Base-by-base conservation (phyloP, 2,888 invertebrate species). In the Octonoba sinensis region DNA sequence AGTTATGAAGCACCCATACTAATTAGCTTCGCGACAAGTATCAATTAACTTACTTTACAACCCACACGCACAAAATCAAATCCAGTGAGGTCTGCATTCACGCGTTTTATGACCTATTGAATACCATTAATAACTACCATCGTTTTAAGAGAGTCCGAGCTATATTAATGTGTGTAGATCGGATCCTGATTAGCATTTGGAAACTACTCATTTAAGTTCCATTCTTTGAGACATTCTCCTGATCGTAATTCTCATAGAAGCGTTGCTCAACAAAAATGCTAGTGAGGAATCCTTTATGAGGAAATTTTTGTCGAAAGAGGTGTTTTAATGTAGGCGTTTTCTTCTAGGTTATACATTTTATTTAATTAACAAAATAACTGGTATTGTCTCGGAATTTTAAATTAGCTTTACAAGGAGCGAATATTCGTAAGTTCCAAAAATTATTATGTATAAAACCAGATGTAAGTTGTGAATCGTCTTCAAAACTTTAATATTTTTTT, bases 21-120 rank as follows among this genome's bases (percentile, higher is more conserved):
- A 78, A 78, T 78, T 78, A 78, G 51, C 49, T 44, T 36, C 47
- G 47, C 65, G 46, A 20, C 51, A 78, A 46, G 71, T 27, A 44
- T 20, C 65, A 71, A 78, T 78, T 78, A 78, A 47, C 44, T 15
- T 13, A 47, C 16, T 11, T 56, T 27, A 16, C 77, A 71, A 66
- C 77, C 77, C 77, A 78, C 77, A 56, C 69, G 20, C 13, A 56
- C 22, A 20, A 12, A 24, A n/a, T 24, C 15, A 24, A 44, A 16
- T 18, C 18, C 44, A 44, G n/a, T n/a, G 12, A 8, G 3, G 44
- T 62, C 62, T 16, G 62, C n/a, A 20, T 24, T 20, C 24, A 20
- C 8, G 46, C 16, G 49, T 49, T 49, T 65, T 49, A 47, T 1
- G 22, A 65, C 16, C 44, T 49, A 16, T 20, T 18, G 18, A 8